Conservation (phyloP, 2,797 vertebrate genomes). For the Platalea minor region DNA sequence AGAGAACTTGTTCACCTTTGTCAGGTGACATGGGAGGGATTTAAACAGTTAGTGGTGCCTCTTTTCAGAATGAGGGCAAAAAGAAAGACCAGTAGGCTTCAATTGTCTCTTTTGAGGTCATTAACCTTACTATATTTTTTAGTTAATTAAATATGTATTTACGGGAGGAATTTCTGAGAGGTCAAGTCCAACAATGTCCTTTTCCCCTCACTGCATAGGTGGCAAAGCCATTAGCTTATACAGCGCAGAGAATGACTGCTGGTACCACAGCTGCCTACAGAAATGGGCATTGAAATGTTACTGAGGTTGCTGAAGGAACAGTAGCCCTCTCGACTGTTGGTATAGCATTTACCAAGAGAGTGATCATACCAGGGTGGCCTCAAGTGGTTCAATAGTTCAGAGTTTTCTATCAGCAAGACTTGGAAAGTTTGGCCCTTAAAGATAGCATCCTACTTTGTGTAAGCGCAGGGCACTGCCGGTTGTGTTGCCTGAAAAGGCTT, state of each 20-base stretch:
- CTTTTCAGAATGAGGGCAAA: neutral
- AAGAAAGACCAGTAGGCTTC: neutral
- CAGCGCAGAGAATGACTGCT: neutral
- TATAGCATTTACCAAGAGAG: neutral
- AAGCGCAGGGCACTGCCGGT: neutral
- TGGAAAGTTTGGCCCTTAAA: neutral
- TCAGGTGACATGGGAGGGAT: neutral
- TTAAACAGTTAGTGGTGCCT: neutral
- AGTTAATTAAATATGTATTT: neutral
- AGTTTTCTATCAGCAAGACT: neutral
- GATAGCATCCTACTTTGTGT: neutral
- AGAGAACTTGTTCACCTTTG: neutral
- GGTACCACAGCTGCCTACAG: neutral
- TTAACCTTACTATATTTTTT: neutral
- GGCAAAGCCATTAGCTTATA: neutral
- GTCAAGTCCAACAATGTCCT: neutral
- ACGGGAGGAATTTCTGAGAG: neutral
- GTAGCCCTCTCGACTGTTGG: neutral
- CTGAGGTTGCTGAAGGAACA: neutral
- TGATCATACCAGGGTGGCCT: accelerated
- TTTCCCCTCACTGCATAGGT: neutral
- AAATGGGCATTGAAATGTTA: neutral
- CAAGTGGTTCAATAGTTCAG: neutral
- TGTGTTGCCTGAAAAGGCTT: neutral
- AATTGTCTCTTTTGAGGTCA: accelerated